These are phyloP conservation scores for Holacanthus passer DNA, from an alignment of 2,113 vertebrate species.

Conservation along the genomic window DNA sequence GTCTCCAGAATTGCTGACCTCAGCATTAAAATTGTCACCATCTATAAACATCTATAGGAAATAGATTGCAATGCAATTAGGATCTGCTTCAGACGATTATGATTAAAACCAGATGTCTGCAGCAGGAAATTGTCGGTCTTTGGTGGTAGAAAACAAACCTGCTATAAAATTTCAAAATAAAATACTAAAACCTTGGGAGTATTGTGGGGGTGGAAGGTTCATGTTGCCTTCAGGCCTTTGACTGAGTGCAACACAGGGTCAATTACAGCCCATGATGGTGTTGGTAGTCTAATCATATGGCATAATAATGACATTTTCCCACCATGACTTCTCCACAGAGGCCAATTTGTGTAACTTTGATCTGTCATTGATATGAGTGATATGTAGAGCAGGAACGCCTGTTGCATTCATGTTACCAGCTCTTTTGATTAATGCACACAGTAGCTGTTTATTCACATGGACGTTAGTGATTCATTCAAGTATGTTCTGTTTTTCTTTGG, in stretches of 20 bases:
- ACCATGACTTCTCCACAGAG: background rate
- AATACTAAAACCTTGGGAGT: background rate
- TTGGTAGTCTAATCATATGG: background rate
- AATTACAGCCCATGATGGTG: background rate
- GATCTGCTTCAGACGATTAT: background rate
- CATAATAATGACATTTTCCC: background rate
- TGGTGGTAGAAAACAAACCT: background rate
- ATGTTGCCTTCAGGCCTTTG: background rate
- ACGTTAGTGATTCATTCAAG: slow-evolving; percentile 44
- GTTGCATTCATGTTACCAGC: background rate
- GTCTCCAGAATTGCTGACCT: background rate
- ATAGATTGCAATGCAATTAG: background rate
- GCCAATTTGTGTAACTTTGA: background rate
- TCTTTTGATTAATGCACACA: slow-evolving; percentile 34
- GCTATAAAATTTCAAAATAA: background rate
- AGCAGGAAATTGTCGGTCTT: background rate
- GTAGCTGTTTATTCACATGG: slow-evolving; percentile 49
- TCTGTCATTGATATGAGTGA: slow-evolving; percentile 1
- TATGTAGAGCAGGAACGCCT: background rate
- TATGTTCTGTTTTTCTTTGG: background rate
- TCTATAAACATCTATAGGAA: background rate
- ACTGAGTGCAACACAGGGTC: background rate
- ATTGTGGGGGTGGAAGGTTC: background rate
- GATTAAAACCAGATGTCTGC: background rate
- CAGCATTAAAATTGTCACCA: background rate